Evolutionary conservation across 2,113 vertebrate genomes (phyloP).

Genomic region (Odobenus rosmarus): DNA sequence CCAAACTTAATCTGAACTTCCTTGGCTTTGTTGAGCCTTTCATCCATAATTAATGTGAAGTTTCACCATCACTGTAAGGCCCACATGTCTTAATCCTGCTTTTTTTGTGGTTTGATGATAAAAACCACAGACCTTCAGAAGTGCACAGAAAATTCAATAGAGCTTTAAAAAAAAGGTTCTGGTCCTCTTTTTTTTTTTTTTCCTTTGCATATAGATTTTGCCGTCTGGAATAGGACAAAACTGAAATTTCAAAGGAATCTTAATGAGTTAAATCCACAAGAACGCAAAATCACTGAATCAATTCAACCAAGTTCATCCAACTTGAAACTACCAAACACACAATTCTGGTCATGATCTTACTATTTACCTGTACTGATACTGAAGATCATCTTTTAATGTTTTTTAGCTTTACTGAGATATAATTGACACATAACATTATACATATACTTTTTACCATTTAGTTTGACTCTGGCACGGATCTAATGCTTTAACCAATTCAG

Average conservation of each 20-base stretch:
- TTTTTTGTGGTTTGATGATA: slow-evolving; percentile 66
- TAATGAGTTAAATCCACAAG: slow-evolving; percentile 23
- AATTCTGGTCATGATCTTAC: background rate
- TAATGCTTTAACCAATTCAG: background rate
- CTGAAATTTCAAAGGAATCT: slow-evolving; percentile 60
- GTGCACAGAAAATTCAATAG: slow-evolving; percentile 57
- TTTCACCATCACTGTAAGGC: slow-evolving; percentile 24
- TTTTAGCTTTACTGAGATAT: background rate
- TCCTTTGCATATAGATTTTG: slow-evolving; percentile 53
- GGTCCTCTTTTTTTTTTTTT: background rate
- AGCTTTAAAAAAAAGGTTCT: slow-evolving; percentile 21
- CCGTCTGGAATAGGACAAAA: slow-evolving; percentile 35
- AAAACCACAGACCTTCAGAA: slow-evolving; percentile 74
- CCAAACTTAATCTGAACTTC: slow-evolving; percentile 57
- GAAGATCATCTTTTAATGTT: background rate
- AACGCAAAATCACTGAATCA: background rate
- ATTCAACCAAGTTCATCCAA: background rate
- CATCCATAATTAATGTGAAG: slow-evolving; percentile 65
- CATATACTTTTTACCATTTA: background rate
- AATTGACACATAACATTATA: background rate
- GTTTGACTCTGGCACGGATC: background rate
- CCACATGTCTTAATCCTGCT: slow-evolving; percentile 58
- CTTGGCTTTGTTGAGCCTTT: slow-evolving; percentile 44
- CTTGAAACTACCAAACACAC: background rate
- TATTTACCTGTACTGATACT: background rate